phyloP scores from a whole-genome alignment of 2,797 vertebrate species.

The Urosaurus nigricauda region DNA sequence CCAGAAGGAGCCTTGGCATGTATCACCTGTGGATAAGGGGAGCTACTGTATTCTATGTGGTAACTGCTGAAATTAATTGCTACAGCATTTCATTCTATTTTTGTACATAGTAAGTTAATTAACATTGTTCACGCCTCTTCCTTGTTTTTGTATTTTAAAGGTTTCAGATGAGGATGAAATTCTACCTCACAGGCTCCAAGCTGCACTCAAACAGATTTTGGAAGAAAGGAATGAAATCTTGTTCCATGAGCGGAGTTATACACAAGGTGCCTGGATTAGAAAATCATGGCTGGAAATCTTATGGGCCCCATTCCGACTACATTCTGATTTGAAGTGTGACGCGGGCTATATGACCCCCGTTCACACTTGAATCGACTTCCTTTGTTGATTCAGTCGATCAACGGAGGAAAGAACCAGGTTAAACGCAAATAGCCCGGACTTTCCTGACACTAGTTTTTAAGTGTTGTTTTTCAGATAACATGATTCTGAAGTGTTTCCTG shows the following conservation, averaged over 20 bases:
- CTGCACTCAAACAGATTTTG: constrained; percentile 92
- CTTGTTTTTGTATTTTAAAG: constrained; percentile 73
- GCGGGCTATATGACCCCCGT: no score
- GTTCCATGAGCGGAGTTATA: constrained; percentile 76
- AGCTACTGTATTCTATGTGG: neutral
- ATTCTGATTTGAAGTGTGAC: no score
- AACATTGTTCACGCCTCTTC: constrained; percentile 6
- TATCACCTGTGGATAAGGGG: no score
- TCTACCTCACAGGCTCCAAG: constrained; percentile 94
- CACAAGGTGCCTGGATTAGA: constrained; percentile 73
- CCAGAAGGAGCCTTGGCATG: no score
- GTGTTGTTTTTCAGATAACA: no score
- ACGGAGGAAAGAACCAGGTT: no score
- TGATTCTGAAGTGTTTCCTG: no score
- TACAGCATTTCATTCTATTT: constrained; percentile 3
- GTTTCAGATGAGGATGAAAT: constrained; percentile 95
- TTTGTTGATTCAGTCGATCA: no score
- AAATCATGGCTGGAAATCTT: neutral
- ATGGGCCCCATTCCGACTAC: no score
- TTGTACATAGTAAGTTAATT: neutral
- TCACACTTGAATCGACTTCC: no score
- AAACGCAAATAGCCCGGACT: no score
- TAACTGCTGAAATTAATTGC: constrained; percentile 12
- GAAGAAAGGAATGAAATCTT: constrained; percentile 91
- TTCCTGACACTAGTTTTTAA: no score